Evolutionary conservation across 2,113 vertebrate species (phyloP).

Genomic region (Saimiri boliviensis): DNA sequence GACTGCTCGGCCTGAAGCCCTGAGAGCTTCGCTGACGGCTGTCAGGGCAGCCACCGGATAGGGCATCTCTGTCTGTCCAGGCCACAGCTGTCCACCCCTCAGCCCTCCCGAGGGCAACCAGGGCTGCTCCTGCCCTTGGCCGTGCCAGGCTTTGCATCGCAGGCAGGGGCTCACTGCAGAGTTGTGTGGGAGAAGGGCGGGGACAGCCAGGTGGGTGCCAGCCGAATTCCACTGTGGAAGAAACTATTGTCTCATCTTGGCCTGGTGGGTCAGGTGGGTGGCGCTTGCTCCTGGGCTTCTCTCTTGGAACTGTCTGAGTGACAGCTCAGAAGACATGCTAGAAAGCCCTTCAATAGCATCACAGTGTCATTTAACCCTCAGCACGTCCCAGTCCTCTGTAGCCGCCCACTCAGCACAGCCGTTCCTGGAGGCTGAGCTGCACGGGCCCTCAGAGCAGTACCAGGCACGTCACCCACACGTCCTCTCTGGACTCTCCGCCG

Average conservation of each 20-base stretch:
- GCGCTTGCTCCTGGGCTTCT: not conserved
- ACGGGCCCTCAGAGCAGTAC: not conserved
- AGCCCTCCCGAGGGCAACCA: accelerated
- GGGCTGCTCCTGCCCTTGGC: not conserved
- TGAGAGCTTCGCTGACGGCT: accelerated
- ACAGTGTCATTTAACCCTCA: accelerated
- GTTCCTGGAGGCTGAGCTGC: not conserved
- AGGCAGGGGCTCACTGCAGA: not conserved
- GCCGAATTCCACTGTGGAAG: not conserved
- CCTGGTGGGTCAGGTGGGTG: not conserved
- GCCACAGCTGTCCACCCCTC: not conserved
- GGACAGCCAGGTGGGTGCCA: too few relatives aligned
- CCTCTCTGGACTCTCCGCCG: not conserved
- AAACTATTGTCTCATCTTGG: not conserved
- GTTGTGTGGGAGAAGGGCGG: not conserved
- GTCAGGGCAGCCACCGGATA: not conserved
- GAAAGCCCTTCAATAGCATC: not conserved
- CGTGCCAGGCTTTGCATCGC: not conserved
- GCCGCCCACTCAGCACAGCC: not conserved
- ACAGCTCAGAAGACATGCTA: not conserved
- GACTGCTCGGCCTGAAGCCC: not conserved
- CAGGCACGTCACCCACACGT: not conserved
- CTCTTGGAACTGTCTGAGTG: not conserved
- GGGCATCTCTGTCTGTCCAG: not conserved
- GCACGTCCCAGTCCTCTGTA: accelerated